Percentiles rank a stretch among this genome's conserved stretches.
Conservation (phyloP, 2,888 invertebrate species). For the Polia nebulosa region DNA sequence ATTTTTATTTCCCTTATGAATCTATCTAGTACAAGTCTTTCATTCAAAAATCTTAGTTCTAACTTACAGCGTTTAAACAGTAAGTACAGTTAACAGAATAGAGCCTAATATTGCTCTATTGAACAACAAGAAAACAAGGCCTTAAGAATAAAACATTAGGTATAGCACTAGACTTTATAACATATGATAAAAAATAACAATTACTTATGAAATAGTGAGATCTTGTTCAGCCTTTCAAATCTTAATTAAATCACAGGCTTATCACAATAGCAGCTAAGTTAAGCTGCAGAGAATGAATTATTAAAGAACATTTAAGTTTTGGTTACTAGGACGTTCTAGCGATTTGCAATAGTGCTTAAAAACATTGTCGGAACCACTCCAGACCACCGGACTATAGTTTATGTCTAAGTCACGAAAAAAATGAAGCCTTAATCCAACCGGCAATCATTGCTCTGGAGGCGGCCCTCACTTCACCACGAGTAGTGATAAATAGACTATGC, state of each 20-base stretch:
- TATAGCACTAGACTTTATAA: no score
- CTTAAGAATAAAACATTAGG: no score
- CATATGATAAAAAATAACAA: no score
- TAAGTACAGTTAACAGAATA: no score
- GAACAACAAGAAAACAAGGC: no score
- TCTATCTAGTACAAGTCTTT: no score
- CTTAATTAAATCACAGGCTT: neutral
- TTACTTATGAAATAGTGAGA: neutral
- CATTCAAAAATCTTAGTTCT: no score
- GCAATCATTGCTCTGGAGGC: neutral
- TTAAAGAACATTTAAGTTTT: neutral
- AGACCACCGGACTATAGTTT: no score
- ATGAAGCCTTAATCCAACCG: neutral
- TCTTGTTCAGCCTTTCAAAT: neutral
- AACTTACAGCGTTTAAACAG: no score
- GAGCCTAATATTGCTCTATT: no score
- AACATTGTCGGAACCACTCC: neutral
- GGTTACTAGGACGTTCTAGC: slow-evolving; percentile 3
- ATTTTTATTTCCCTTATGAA: neutral
- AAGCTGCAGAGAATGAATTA: neutral
- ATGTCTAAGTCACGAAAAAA: neutral
- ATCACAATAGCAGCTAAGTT: neutral
- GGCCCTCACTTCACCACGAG: neutral
- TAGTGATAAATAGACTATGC: neutral
- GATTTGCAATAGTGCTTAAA: slow-evolving; percentile 9